Percentiles rank a stretch among this genome's conserved stretches.
These are phyloP conservation scores for Antheraea pernyi DNA, from an alignment of 1,140 invertebrate species.

Conservation along the genomic window DNA sequence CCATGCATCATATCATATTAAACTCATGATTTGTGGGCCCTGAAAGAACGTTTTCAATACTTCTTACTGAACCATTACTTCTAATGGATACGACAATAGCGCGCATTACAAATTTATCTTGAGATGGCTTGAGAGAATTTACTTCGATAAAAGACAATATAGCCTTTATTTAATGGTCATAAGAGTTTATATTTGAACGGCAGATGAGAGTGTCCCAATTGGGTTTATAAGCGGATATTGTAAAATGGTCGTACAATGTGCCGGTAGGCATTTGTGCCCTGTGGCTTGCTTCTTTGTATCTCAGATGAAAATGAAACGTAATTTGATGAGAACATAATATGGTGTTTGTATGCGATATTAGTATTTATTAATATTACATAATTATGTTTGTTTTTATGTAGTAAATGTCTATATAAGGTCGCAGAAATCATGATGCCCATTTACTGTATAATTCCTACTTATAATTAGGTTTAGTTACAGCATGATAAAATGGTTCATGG, in stretches of 20 bases:
- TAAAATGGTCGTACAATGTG: conserved; percentile 69
- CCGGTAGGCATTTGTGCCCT: conserved; percentile 47
- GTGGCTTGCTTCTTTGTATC: conserved; percentile 17
- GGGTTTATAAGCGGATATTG: conserved; percentile 73
- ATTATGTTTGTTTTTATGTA: no score
- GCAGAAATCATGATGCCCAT: no score
- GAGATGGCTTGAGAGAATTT: conserved; percentile 18
- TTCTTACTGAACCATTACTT: conserved; percentile 70
- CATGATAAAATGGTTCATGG: no score
- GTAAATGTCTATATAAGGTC: no score
- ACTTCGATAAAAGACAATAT: conserved; percentile 40
- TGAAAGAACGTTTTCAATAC: conserved; percentile 74
- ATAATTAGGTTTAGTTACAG: no score
- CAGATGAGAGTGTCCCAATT: conserved; percentile 49
- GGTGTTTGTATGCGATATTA: neutral
- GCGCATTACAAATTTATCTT: conserved; percentile 73
- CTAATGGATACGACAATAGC: conserved; percentile 72
- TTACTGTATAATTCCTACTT: no score
- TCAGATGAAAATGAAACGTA: neutral
- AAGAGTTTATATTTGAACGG: conserved; percentile 44
- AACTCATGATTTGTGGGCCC: conserved; percentile 62
- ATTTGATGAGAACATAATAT: neutral
- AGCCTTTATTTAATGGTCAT: conserved; percentile 41
- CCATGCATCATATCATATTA: conserved; percentile 60
- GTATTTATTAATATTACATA: neutral